A percentile compares a stretch with the other conserved stretches of the same genome.
phyloP scores from a whole-genome alignment of 1,140 invertebrate species.

The Patella vulgata region DNA sequence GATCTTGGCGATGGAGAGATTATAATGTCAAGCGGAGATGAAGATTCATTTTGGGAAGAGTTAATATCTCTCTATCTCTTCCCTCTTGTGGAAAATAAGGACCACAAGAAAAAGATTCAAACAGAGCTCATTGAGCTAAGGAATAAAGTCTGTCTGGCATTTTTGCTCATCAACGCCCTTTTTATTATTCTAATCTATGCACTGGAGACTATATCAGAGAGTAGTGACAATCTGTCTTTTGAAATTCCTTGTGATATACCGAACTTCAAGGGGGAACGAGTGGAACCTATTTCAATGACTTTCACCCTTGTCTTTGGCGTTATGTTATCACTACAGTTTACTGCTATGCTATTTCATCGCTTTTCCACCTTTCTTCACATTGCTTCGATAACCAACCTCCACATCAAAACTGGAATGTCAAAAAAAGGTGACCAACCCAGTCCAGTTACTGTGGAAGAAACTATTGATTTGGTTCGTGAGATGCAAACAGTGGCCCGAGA shows the following conservation, averaged over 20 bases:
- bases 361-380: slow-evolving; percentile 64
- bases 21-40: slow-evolving; percentile 73
- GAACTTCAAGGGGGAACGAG: slow-evolving; percentile 18
- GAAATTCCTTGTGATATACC: slow-evolving; percentile 26
- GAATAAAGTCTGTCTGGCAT: slow-evolving; percentile 77
- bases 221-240: slow-evolving; percentile 35
- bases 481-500: slow-evolving; percentile 34
- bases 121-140: slow-evolving; percentile 89
- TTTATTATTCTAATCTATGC: slow-evolving; percentile 59
- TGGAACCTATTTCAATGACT: slow-evolving; percentile 65
- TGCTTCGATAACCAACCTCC: slow-evolving; percentile 41
- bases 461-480: slow-evolving; percentile 34
- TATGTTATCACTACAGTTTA: slow-evolving; percentile 67
- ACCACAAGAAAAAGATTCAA: slow-evolving; percentile 66
- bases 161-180: slow-evolving; percentile 57
- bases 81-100: slow-evolving; percentile 46
- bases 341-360: slow-evolving; percentile 69
- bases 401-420: neutral
- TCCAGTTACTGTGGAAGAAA: slow-evolving; percentile 28
- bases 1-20: slow-evolving; percentile 32
- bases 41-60: slow-evolving; percentile 49
- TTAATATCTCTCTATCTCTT: slow-evolving; percentile 54
- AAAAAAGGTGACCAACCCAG: neutral
- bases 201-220: slow-evolving; percentile 37
- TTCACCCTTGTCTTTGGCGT: slow-evolving; percentile 68